Base-by-base conservation (phyloP, 2,113 vertebrate genomes). In the Lagenorhynchus albirostris region DNA sequence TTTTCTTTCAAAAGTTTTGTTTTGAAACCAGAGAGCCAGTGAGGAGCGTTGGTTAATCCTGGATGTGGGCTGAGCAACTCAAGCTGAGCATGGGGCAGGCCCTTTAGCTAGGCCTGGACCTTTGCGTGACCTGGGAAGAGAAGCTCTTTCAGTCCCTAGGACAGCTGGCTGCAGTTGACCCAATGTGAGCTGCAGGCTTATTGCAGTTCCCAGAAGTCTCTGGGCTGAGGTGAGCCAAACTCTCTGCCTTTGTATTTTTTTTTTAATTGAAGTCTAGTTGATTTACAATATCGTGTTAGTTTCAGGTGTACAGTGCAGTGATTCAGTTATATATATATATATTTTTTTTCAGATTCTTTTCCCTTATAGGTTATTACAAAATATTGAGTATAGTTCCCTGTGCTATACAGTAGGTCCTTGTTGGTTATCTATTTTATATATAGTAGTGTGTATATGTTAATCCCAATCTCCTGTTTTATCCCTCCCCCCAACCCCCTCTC, bases 1-100 rank as follows among this genome's bases (percentile, higher is more conserved):
- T 68, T 70, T 73, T 92, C 91, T 92, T 97, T 97, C 94, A 95
- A 60, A 95, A 95, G 92, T 87, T 95, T 88, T 96, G 92, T 97
- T 96, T 97, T 95, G 95, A 96, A 96, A 95, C 65, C 67, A 15
- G 96, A 97, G 73, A 94, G 31, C 79, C 87, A 89, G 71, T 3
- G 44, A 96, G 90, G 81, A 96, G 81, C 33, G 76, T 95, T 47
- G 68, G 58, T 76, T 94, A 89, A 97, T 96, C 90, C 97, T 88
- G 79, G 58, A 82, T 6, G 44, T 2, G 0, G 65, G 60, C 70
- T 80, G 85, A 90, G 58, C 41, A n/a, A 10, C n/a, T 89, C 77
- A 18, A 23, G 55, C 86, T 11, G 82, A 81, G 67, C 6, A 0
- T 6, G 58, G 86, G 63, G 74, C 88, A 87, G 84, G 74, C 63